A percentile compares a stretch with the other conserved stretches of the same genome.
phyloP scores from a whole-genome alignment of 2,113 vertebrate species.

The Sinocyclocheilus rhinocerous region DNA sequence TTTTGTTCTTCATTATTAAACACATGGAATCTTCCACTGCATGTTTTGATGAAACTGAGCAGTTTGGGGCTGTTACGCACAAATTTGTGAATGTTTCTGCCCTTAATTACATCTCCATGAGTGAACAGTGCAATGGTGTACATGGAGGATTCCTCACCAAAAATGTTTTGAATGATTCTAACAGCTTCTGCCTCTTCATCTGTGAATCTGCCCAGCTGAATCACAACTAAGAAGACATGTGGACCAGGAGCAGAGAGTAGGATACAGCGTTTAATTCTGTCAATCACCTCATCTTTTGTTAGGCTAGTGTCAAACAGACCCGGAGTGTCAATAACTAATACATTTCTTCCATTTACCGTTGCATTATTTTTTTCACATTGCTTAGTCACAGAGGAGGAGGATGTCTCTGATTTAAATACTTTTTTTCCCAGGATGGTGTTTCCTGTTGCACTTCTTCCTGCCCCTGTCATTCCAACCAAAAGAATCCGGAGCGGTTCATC shows the following conservation, averaged over 20 bases:
- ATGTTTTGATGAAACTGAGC: too few relatives aligned
- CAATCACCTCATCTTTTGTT: not conserved
- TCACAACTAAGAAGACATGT: not conserved
- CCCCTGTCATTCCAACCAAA: not conserved
- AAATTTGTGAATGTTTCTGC: not conserved
- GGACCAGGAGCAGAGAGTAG: not conserved
- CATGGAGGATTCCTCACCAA: too few relatives aligned
- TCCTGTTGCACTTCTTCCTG: not conserved
- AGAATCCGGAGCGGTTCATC: not conserved
- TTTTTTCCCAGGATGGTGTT: not conserved
- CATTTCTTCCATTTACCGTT: not conserved
- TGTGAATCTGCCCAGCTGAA: not conserved
- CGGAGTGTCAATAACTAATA: not conserved
- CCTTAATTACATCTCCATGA: not conserved
- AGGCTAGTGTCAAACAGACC: not conserved
- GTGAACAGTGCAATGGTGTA: not conserved
- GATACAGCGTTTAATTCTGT: not conserved
- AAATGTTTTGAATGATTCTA: too few relatives aligned
- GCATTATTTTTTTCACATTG: not conserved
- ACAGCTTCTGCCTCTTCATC: not conserved
- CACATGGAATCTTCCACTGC: too few relatives aligned
- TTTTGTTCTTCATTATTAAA: too few relatives aligned
- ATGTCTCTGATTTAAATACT: not conserved
- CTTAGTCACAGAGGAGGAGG: not conserved
- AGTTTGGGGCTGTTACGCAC: too few relatives aligned